phyloP scores from a whole-genome alignment of 1,140 invertebrate species.

The Lordiphosa clarofinis region DNA sequence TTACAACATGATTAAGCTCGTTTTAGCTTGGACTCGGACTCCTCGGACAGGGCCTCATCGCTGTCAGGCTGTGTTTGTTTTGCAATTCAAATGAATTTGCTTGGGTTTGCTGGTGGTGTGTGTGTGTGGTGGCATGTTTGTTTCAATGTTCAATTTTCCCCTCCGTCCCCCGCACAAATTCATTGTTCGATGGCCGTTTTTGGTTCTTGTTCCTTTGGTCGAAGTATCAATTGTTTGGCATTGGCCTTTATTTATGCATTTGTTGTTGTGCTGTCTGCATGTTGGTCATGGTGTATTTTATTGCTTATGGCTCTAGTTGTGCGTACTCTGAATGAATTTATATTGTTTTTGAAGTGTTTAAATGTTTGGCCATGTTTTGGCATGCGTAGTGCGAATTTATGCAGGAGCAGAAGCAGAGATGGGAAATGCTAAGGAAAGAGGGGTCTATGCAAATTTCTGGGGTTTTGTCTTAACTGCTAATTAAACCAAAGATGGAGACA shows the following conservation, averaged over 20 bases:
- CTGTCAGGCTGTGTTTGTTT: slow-evolving; percentile 61
- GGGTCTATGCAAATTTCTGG: slow-evolving; percentile 33
- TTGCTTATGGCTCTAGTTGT: slow-evolving; percentile 67
- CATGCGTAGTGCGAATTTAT: slow-evolving; percentile 45
- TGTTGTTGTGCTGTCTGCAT: slow-evolving; percentile 47
- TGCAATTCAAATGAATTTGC: slow-evolving; percentile 72
- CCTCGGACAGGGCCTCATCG: slow-evolving; percentile 34
- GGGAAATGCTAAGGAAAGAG: not conserved
- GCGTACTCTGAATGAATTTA: slow-evolving; percentile 63
- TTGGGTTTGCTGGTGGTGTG: slow-evolving; percentile 11
- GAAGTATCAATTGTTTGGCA: slow-evolving; percentile 71
- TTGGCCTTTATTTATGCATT: slow-evolving; percentile 64
- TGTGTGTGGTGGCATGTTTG: slow-evolving; percentile 42
- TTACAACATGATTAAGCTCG: slow-evolving; percentile 73
- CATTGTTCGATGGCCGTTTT: slow-evolving; percentile 48
- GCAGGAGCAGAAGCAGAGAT: slow-evolving; percentile 21
- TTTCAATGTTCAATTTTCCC: slow-evolving; percentile 40
- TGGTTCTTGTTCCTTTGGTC: slow-evolving; percentile 30
- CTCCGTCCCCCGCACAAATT: slow-evolving; percentile 36
- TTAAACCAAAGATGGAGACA: slow-evolving; percentile 27
- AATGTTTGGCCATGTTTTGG: slow-evolving; percentile 53
- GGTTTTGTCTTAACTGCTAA: slow-evolving; percentile 9
- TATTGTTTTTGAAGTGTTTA: slow-evolving; percentile 72
- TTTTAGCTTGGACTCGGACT: slow-evolving; percentile 43
- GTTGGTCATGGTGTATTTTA: slow-evolving; percentile 56